Evolutionary conservation across 23 tunicate genomes (phyloP), one percentile per base, ranked within the genome.

Genomic region (Clavelina lepadiformis): DNA sequence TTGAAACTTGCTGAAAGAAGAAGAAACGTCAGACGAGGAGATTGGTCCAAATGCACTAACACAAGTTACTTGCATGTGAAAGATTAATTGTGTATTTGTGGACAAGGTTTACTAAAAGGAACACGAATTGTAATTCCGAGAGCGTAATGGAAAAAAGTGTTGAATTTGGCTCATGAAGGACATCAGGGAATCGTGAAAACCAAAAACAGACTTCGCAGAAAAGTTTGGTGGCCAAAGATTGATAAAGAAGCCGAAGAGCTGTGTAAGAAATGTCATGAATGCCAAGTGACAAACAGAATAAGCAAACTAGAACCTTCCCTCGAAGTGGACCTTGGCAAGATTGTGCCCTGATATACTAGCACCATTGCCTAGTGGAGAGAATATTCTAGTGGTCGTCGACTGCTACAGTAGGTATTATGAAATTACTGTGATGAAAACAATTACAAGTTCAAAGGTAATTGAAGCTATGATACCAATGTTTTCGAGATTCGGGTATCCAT

Each of bases 141-240:
- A 11, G 61, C 26, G 3, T n/a, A 52, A 11, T 46, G 31, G 15
- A 21, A 46, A 18, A 21, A 28, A 41, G 22, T 54, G n/a, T 46
- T 53, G n/a, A 15, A 69, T 30, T n/a, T 53, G 30, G 75, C 63
- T 18, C 63, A 53, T 30, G 63, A 51, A 33, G 58, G 58, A 2
- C 56, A 69, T 31, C 75, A 69, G 29, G 75, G 75, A 53, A 69
- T 51, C 22, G 75, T 69, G 75, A 69, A 69, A 54, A 67, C 73
- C 28, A 67, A 67, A 49, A 53, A 46, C 33, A 69, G 23, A 54
- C 41, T 69, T 22, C 29, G 75, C 22, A 51, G 63, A 32, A 72
- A 72, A 58, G 77, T 72, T 2, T 72, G 77, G 67, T 72, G 77
- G 77, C 52, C 77, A 35, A 72, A 72, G 15, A 58, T 72, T 34